Conservation (phyloP, 2,797 vertebrate genomes). For the Triplophysa bombifrons region DNA sequence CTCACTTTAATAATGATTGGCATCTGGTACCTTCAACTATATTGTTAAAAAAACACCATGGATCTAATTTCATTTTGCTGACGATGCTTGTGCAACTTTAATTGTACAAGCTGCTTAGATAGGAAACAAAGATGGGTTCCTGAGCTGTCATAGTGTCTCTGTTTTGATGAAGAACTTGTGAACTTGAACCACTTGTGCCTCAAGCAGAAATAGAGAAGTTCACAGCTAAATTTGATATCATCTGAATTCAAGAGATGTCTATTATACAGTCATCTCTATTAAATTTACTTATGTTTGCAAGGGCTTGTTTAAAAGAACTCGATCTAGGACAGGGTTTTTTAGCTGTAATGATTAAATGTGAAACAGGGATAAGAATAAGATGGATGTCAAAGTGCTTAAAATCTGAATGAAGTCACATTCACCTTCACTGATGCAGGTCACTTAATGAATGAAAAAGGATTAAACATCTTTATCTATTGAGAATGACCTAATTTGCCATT, state of each 20-base stretch:
- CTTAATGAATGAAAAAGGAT: too few relatives aligned
- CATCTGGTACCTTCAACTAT: background rate
- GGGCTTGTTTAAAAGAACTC: background rate
- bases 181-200: slow-evolving; percentile 18
- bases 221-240: slow-evolving; percentile 31
- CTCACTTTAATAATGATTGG: slow-evolving; percentile 13
- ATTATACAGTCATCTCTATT: slow-evolving; percentile 14
- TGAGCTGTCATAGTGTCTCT: slow-evolving; percentile 19
- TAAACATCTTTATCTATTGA: too few relatives aligned
- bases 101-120: slow-evolving; percentile 23
- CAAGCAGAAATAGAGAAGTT: slow-evolving; percentile 26
- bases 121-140: slow-evolving; percentile 32
- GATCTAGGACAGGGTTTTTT: background rate
- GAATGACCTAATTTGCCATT: background rate
- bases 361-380: background rate
- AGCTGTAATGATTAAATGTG: background rate
- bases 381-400: background rate
- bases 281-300: slow-evolving; percentile 8
- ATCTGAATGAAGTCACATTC: background rate
- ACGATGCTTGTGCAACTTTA: slow-evolving; percentile 8
- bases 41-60: slow-evolving; percentile 2
- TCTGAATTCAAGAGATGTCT: background rate
- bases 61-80: slow-evolving; percentile 27
- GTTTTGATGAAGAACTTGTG: slow-evolving; percentile 27
- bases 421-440: too few relatives aligned